phyloP scores from a whole-genome alignment of 2,888 invertebrate species.

The Busseola fusca region DNA sequence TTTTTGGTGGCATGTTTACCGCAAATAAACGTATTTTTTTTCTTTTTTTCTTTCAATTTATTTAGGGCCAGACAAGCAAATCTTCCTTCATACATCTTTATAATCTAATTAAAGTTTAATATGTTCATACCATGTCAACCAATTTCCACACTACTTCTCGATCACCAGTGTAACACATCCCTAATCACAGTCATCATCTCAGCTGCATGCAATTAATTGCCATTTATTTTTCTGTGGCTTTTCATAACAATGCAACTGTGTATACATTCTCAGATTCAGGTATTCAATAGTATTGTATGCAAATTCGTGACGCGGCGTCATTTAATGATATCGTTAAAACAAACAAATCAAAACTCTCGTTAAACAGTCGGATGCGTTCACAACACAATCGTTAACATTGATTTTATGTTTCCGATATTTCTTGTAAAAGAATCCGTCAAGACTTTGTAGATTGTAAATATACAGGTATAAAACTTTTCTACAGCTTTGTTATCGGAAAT shows the following conservation, averaged over 20 bases:
- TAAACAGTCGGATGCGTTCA: constrained; percentile 40
- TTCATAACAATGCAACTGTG: neutral
- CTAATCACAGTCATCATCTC: neutral
- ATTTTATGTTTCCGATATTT: constrained; percentile 39
- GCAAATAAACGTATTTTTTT: no score
- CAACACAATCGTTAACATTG: constrained; percentile 38
- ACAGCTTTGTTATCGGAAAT: constrained; percentile 11
- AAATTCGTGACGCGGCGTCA: neutral
- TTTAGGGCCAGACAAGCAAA: neutral
- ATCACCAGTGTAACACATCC: neutral
- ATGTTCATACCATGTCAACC: neutral
- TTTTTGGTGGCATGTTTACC: no score
- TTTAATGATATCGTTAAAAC: neutral
- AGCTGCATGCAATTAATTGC: neutral
- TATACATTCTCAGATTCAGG: neutral
- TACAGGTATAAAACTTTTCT: constrained; percentile 21
- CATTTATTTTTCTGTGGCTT: neutral
- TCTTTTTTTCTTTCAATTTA: no score
- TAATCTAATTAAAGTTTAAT: no score
- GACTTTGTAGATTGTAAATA: constrained; percentile 41
- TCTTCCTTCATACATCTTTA: neutral
- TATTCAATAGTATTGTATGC: neutral
- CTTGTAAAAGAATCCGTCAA: neutral
- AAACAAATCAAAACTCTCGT: constrained; percentile 27
- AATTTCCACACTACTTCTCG: neutral